Conservation (phyloP, 2,113 vertebrate species). For the Mirza zaza region DNA sequence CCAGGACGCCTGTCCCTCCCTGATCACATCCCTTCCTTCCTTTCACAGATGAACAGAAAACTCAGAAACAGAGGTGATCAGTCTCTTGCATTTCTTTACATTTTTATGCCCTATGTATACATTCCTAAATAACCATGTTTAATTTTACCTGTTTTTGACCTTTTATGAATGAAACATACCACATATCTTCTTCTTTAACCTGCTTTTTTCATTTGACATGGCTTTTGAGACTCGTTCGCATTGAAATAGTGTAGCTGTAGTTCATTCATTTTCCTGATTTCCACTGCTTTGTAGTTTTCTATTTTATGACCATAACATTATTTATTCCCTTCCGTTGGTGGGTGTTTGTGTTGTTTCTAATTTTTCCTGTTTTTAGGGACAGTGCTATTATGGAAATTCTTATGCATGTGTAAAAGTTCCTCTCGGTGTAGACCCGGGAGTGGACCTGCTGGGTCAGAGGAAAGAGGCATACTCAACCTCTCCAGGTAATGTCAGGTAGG, state of each 20-base stretch:
- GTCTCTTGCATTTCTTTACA: not conserved
- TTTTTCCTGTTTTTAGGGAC: not conserved
- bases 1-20: not conserved
- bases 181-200: not conserved
- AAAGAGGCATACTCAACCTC: accelerated
- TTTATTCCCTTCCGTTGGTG: not conserved
- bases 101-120: not conserved
- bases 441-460: not conserved
- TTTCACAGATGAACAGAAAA: not conserved
- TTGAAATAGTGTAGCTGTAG: not conserved
- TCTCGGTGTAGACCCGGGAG: not conserved
- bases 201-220: not conserved
- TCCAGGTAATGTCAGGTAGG: not conserved
- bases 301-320: not conserved
- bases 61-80: not conserved
- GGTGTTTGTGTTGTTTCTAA: not conserved
- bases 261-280: not conserved
- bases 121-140: not conserved
- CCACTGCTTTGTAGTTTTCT: not conserved
- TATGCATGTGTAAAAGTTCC: not conserved
- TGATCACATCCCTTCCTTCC: too few species aligned
- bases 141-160: not conserved
- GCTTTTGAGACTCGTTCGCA: not conserved
- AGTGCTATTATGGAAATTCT: not conserved
- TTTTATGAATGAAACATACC: not conserved